Evolutionary conservation across 2,797 vertebrate genomes (phyloP), one percentile per base, ranked within the genome.

Genomic region (Alectoris magna): DNA sequence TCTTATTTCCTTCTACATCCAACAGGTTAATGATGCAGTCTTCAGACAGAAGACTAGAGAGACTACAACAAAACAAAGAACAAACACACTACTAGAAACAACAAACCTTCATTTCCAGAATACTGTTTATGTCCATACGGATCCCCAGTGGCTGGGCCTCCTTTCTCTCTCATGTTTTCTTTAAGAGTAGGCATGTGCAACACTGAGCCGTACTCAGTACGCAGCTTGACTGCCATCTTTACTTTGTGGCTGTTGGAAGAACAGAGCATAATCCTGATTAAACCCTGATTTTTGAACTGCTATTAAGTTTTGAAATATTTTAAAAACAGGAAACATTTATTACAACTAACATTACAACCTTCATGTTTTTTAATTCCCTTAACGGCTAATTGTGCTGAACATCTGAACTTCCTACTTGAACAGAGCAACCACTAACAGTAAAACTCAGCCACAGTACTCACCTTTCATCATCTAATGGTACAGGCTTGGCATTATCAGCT

Each of bases 101-200:
- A 85, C 97, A 96, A 87, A 99, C 99, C 98, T 96, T 98, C 97
- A 93, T 98, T 98, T 69, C 97, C 96, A 91, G 97, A 64, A 91
- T 98, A 99, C 31, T 97, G 98, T 53, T 98, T 98, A 51, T 97
- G 98, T 67, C 97, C 97, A 10, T 98, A 98, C 5, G 98, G 96
- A 93, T 98, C 97, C 6, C 97, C 86, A 0, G 96, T 75, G 93
- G 36, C 97, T 23, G 97, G 95, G 11, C 96, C 90, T 14, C 97
- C 97, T 88, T 99, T 98, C 81, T 99, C 99, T 94, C 98, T 98
- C 83, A 97, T 67, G 58, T 97, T 98, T 96, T 99, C 99, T 95
- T 99, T 99, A 44, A 98, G 96, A 56, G 98, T 97, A 3, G 99
- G 99, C 99, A 99, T 99, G 95, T 99, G 99, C 24, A 99, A 95